phyloP scores from a whole-genome alignment of 1,140 invertebrate species.

The Drosophila repleta region DNA sequence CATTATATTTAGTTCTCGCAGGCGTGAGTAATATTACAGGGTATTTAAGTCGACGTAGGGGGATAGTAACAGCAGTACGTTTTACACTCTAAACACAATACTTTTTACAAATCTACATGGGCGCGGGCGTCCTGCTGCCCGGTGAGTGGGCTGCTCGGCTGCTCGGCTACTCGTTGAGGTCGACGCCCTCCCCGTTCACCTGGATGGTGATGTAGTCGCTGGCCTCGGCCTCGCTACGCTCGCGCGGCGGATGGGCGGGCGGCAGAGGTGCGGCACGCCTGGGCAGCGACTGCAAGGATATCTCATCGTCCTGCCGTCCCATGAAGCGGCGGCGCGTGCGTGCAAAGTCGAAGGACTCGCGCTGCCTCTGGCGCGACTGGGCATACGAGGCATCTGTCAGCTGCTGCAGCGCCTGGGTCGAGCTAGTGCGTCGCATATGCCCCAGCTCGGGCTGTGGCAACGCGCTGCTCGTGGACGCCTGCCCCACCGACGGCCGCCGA shows the following conservation, averaged over 20 bases:
- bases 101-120: constrained; percentile 9
- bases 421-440: constrained; percentile 50
- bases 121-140: not conserved
- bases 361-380: constrained; percentile 67
- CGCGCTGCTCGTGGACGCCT: not conserved
- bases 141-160: no score
- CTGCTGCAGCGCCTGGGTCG: constrained; percentile 54
- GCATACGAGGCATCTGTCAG: constrained; percentile 70
- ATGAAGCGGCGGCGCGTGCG: constrained; percentile 70
- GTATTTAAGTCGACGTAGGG: not conserved
- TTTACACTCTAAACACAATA: constrained; percentile 8
- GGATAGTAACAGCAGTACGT: constrained; percentile 5
- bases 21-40: constrained; percentile 2
- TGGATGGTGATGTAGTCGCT: constrained; percentile 69
- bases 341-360: constrained; percentile 65
- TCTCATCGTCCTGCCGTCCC: constrained; percentile 60
- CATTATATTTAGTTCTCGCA: not conserved
- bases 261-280: constrained; percentile 19
- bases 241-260: not conserved
- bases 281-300: constrained; percentile 57
- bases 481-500: constrained; percentile 42
- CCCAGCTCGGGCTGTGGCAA: constrained; percentile 2
- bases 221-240: constrained; percentile 16
- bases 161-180: constrained; percentile 58
- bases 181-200: constrained; percentile 72